Evolutionary conservation across 2,797 vertebrate species (phyloP).

Genomic region (Emydoidea blandingii): DNA sequence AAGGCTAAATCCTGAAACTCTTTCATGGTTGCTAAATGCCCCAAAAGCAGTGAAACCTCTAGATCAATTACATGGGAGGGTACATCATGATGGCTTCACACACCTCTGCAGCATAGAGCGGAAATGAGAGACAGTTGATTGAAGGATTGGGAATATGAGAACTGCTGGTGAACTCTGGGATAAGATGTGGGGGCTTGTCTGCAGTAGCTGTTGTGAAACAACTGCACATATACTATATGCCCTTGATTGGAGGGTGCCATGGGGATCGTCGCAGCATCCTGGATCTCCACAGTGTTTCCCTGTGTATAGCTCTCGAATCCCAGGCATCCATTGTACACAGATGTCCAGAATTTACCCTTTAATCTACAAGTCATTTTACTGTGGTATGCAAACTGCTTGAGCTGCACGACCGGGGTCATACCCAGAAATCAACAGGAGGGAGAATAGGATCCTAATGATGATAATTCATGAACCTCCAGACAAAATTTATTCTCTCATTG

Average conservation of each 20-base stretch:
- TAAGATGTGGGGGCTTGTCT: background rate
- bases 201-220: background rate
- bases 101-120: background rate
- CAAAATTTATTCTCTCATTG: background rate
- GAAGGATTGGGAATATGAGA: background rate
- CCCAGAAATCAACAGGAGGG: background rate
- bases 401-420: background rate
- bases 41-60: background rate
- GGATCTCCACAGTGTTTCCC: background rate
- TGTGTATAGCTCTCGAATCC: background rate
- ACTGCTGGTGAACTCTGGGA: background rate
- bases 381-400: background rate
- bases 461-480: background rate
- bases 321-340: background rate
- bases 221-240: background rate
- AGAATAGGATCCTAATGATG: background rate
- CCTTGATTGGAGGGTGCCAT: background rate
- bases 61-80: background rate
- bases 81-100: background rate
- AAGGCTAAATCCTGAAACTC: background rate
- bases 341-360: background rate
- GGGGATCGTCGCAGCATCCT: background rate
- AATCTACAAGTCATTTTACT: background rate
- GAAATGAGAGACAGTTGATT: background rate
- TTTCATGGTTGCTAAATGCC: accelerated